Percentiles rank a stretch among this genome's conserved stretches.
Evolutionary conservation across 2,113 vertebrate genomes (phyloP).

Genomic region (Sceloporus tristichus): DNA sequence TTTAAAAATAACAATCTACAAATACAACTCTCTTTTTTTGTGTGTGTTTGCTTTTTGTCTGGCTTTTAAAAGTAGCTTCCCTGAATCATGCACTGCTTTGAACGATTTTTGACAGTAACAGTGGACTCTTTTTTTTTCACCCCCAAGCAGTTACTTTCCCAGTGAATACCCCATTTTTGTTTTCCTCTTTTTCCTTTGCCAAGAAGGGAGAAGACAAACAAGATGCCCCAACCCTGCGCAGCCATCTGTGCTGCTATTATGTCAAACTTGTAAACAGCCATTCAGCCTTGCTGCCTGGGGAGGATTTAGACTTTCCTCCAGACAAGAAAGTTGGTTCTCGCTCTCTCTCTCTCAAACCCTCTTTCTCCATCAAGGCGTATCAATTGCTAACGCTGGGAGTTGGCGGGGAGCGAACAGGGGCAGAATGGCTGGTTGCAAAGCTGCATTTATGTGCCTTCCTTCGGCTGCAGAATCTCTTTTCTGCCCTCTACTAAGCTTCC

Average conservation of each 20-base stretch:
- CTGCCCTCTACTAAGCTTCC: conserved; percentile 9
- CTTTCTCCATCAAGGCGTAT: background rate
- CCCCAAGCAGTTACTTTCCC: conserved; percentile 80
- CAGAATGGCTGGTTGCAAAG: conserved; percentile 12
- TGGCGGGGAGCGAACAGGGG: no score
- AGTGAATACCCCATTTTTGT: conserved; percentile 51
- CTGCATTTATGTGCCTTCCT: background rate
- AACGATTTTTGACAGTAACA: conserved; percentile 68
- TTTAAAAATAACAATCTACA: conserved; percentile 79
- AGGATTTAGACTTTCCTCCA: background rate
- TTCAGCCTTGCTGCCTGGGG: background rate
- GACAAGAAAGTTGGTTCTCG: background rate
- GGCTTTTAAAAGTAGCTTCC: conserved; percentile 74
- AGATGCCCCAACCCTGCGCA: conserved; percentile 40
- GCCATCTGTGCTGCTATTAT: conserved; percentile 14
- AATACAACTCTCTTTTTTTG: conserved; percentile 73
- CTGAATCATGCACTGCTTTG: conserved; percentile 73
- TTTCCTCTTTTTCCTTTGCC: background rate
- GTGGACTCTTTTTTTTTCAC: conserved; percentile 76
- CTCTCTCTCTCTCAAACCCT: background rate
- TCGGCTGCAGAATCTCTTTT: conserved; percentile 36
- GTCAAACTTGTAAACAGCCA: background rate
- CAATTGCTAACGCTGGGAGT: background rate
- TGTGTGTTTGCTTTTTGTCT: conserved; percentile 43
- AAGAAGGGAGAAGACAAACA: conserved; percentile 46